Base-by-base conservation (phyloP, 2,888 invertebrate species). In the Odontocolon sp. region DNA sequence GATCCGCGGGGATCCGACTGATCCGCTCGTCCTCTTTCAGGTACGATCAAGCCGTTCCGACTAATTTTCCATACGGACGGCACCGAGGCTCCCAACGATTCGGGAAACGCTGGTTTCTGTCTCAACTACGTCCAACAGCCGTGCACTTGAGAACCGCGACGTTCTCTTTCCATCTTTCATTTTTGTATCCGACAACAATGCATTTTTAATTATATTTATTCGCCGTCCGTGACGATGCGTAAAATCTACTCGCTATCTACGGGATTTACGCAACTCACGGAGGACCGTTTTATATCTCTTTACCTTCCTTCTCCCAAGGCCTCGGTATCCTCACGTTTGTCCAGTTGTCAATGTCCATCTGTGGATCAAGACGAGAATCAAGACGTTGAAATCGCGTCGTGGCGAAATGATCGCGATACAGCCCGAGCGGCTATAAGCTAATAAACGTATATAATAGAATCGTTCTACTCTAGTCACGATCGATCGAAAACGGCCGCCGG, bases 41-140 rank as follows among this genome's bases (percentile, higher is more conserved):
- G 95, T 87, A 95, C 94, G 56, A 95, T 96, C 2, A 95, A 95
- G 82, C 96, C 96, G 0, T 96, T 96, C 84, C 92, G 96, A 2
- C 87, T 97, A 1, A 93, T 94, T 87, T 96, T 95, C 81, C 96
- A 96, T 83, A 93, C 96, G 0, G 96, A 97, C 89, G 94, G 93
- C 73, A 92, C 94, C 0, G 96, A 97, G 87, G 94, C 95, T 0
- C 96, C 96, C 0, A 92, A 92, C 3, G 96, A 96, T 83, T 90
- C 94, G 0, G 95, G 93, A 47, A 96, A 96, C 88, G 92, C 95
- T 82, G 96, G 96, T 0, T 96, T 96, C 86, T 96, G 96, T 81
- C 90, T 96, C 3, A 96, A 96, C 88, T 96, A 95, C 84, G 93
- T 96, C 2, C 96, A 96, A 86, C 96, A 96, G 84, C 96, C 96